Evolutionary conservation across 1,140 invertebrate genomes (phyloP), one percentile per base, ranked within the genome.

Genomic region (Diorhabda elongata): DNA sequence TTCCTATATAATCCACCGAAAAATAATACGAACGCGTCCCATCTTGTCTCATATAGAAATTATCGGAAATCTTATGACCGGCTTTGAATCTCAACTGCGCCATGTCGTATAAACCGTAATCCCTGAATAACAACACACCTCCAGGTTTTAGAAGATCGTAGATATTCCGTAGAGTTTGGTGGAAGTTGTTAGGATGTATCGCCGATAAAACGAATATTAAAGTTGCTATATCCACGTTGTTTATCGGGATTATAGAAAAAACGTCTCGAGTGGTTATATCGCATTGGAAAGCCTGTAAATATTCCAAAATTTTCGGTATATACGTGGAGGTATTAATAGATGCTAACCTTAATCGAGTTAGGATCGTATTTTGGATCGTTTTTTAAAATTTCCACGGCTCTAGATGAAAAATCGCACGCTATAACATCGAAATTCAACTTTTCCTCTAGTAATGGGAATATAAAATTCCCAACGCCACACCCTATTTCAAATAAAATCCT

Each of bases 81-180:
- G 93, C 87, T 72, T 94, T 91, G 81, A 98, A 99, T 62, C 97
- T 84, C 3, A 99, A 76, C 81, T 99, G 97, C 3, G 98, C 94
- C 90, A 99, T 94, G 82, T 99, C 98, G 79, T 98, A 96, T n/a
- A 96, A 81, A 0, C 96, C 98, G 83, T 99, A 99, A 84, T 99
- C 98, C 75, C 98, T 83, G 75, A 99, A 95, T 3, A 99, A 81
- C 3, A 99, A 78, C 47, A 93, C 78, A 9, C 96, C 97, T 26
- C 91, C 94, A 1, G 90, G 91, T 71, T 88, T 89, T 1, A 98
- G 81, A 5, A 92, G 81, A 69, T 85, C 79, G 73, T 82, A 88
- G 3, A 96, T 79, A 82, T 93, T 95, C 60, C 81, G 75, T 0
- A 95, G 79, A 6, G 90, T 91, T 52, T 80, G 80, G 9, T 71